Evolutionary conservation across 1,140 invertebrate species (phyloP).

Genomic region (Cataglyphis hispanica): DNA sequence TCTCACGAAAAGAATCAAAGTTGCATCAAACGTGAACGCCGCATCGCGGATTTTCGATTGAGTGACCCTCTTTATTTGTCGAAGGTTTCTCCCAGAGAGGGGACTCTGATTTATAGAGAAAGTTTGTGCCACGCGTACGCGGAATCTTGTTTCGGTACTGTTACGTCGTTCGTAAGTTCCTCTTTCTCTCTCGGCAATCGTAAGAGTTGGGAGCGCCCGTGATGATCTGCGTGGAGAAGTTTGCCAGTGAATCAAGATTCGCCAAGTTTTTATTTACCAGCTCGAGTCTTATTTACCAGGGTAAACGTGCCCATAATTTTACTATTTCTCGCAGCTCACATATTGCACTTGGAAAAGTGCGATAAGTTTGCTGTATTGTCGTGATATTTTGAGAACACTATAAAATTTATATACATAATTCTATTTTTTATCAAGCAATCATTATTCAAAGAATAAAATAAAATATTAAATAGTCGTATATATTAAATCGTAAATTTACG

Average conservation of each 20-base stretch:
- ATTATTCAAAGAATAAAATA: too few relatives aligned
- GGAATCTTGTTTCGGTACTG: constrained; percentile 53
- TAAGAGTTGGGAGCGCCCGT: constrained; percentile 27
- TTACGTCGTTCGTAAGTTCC: constrained; percentile 46
- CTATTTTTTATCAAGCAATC: not conserved
- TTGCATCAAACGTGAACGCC: not conserved
- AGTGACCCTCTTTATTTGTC: constrained; percentile 30
- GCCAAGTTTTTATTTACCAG: constrained; percentile 48
- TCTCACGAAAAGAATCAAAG: not conserved
- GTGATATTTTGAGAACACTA: not conserved
- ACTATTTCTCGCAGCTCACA: constrained; percentile 17
- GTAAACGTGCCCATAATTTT: constrained; percentile 58
- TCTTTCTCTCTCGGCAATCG: not conserved
- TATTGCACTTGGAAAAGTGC: constrained; percentile 41
- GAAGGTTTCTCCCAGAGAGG: not conserved
- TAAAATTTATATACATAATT: not conserved
- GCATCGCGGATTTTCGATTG: constrained; percentile 37
- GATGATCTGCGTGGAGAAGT: constrained; percentile 53
- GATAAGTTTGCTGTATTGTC: constrained; percentile 17
- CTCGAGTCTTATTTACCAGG: constrained; percentile 45
- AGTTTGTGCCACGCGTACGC: constrained; percentile 23
- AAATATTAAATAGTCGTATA: too few relatives aligned
- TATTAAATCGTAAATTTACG: too few relatives aligned
- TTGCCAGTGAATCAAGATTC: constrained; percentile 58
- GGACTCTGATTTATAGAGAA: constrained; percentile 63